Evolutionary conservation across 2,888 invertebrate species (phyloP).

Genomic region (Andrena flavipes): DNA sequence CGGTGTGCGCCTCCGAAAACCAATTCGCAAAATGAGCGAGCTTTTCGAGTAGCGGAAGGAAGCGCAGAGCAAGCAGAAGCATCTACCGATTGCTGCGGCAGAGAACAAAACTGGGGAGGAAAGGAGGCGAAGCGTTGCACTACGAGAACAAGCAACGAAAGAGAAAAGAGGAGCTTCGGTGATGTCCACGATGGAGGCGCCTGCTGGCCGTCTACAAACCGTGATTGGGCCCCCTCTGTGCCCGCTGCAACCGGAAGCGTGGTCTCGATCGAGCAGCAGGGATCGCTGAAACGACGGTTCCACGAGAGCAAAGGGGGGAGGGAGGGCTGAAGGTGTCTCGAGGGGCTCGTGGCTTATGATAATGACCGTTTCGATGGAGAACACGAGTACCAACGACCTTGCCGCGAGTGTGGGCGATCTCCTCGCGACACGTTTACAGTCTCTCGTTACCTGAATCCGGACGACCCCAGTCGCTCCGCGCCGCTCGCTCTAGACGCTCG

Average conservation of each 20-base stretch:
- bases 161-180: not conserved
- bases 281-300: slow-evolving; percentile 37
- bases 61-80: slow-evolving; percentile 31
- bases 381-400: not conserved
- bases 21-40: slow-evolving; percentile 32
- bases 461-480: not conserved
- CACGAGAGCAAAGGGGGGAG: slow-evolving; percentile 26
- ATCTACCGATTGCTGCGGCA: slow-evolving; percentile 16
- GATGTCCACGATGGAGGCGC: slow-evolving; percentile 7
- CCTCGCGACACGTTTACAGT: not conserved
- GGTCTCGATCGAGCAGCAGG: slow-evolving; percentile 22
- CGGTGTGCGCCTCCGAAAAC: slow-evolving; percentile 3
- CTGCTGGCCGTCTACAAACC: slow-evolving; percentile 28
- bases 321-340: slow-evolving; percentile 28
- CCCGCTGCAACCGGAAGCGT: slow-evolving; percentile 19
- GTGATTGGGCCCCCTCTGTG: slow-evolving; percentile 1
- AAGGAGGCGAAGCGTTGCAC: not conserved
- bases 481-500: too few relatives aligned
- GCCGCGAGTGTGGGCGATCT: not conserved
- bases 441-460: not conserved
- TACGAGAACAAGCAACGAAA: slow-evolving; percentile 12
- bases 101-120: slow-evolving; percentile 9
- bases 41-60: slow-evolving; percentile 15
- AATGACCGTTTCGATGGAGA: slow-evolving; percentile 21
- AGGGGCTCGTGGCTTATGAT: slow-evolving; percentile 26